phyloP scores from a whole-genome alignment of 1,140 invertebrate species.

The Pinna nobilis region DNA sequence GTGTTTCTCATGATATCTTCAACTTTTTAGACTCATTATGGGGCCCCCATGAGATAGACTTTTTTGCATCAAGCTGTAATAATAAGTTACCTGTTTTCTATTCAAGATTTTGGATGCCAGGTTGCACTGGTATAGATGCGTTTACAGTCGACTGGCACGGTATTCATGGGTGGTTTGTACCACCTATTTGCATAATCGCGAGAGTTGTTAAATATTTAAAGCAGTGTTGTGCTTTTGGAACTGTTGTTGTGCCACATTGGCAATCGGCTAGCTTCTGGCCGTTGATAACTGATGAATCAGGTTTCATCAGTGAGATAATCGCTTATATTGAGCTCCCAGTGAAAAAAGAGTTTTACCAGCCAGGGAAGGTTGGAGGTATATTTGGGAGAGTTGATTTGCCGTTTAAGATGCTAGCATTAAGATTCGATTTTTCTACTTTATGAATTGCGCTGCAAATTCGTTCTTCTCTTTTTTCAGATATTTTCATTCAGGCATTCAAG shows the following conservation, averaged over 20 bases:
- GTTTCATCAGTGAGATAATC: not conserved
- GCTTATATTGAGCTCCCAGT: not conserved
- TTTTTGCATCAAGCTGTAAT: constrained; percentile 24
- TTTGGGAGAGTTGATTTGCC: not conserved
- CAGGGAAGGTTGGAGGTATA: not conserved
- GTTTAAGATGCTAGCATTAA: not conserved
- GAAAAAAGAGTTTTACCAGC: constrained; percentile 11
- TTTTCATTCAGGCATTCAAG: not conserved
- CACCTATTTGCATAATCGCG: not conserved
- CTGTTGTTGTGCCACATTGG: constrained; percentile 5
- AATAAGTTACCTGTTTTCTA: constrained; percentile 23
- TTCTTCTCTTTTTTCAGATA: not conserved
- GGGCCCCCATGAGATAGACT: constrained; percentile 30
- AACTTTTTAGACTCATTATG: constrained; percentile 2
- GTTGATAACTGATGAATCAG: not conserved
- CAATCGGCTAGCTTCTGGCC: constrained; percentile 14
- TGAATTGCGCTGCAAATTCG: not conserved
- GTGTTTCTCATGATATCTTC: constrained; percentile 1
- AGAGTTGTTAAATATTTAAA: not conserved
- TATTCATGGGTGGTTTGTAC: constrained; percentile 7
- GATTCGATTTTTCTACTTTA: not conserved
- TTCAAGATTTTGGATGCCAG: constrained; percentile 10
- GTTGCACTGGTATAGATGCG: constrained; percentile 3
- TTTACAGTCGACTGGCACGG: constrained; percentile 2
- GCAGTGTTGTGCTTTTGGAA: not conserved